Percentiles rank a stretch among this genome's conserved stretches.
phyloP scores from a whole-genome alignment of 2,113 vertebrate species.

The Struthidea cinerea region DNA sequence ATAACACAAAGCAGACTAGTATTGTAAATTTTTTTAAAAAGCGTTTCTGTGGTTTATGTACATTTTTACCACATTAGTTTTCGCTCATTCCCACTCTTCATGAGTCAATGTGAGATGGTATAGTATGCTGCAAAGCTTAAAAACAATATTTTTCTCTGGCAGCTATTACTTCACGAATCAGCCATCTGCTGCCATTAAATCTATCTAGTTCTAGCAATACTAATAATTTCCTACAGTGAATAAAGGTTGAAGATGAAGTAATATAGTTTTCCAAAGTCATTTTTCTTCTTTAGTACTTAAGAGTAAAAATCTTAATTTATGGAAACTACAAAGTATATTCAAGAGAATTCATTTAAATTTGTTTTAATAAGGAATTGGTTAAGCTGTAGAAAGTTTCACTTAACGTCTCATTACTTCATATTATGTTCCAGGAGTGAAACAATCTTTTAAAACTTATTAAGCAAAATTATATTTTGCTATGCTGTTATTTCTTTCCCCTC shows the following conservation, averaged over 20 bases:
- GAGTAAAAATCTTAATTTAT: not conserved
- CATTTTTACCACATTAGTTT: constrained; percentile 40
- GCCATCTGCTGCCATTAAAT: constrained; percentile 59
- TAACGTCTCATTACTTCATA: not conserved
- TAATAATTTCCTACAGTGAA: constrained; percentile 42
- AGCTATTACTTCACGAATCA: constrained; percentile 47
- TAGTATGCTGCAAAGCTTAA: constrained; percentile 44
- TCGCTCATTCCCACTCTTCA: constrained; percentile 47
- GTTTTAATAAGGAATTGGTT: constrained; percentile 6
- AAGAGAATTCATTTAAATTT: not conserved
- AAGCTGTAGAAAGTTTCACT: not conserved
- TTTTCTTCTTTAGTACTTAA: not conserved
- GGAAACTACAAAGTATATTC: not conserved
- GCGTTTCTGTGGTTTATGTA: constrained; percentile 18
- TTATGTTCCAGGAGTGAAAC: not conserved
- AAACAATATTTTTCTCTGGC: constrained; percentile 51
- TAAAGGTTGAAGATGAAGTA: constrained; percentile 50
- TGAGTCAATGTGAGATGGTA: constrained; percentile 57
- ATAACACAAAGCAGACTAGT: not conserved
- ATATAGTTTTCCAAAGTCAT: constrained; percentile 25
- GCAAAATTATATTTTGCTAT: not conserved
- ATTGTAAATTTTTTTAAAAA: not conserved
- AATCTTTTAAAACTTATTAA: constrained; percentile 33
- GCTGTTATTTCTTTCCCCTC: not conserved
- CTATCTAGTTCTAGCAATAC: constrained; percentile 32